Evolutionary conservation across 1,140 invertebrate genomes (phyloP), one percentile per base, ranked within the genome.

Genomic region (Drosophila parabipectinata): DNA sequence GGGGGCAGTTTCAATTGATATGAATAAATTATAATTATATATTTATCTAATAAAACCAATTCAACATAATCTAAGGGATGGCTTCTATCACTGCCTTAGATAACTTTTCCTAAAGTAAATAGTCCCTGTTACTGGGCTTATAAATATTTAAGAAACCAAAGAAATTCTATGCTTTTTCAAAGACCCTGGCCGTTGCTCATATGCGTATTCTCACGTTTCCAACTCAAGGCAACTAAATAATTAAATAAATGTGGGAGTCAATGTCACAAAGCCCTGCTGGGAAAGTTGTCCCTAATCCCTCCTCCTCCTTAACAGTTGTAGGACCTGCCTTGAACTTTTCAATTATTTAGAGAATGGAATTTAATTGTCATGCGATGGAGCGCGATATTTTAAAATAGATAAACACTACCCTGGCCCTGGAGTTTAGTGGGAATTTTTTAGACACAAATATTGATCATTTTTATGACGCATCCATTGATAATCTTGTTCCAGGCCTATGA

Each of bases 401-500:
- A 37, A n/a, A n/a, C 12, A 37, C 34, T 37, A n/a, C 3, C 34
- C 34, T 37, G 10, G 12, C 3, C 34, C 34, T 37, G 10, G 2
- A 37, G 4, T 37, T 37, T n/a, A 4, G 21, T 15, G 15, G 15
- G 15, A 15, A 15, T 15, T 15, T 15, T 37, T 37, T n/a, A 4
- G 21, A 3, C 21, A 21, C 21, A 21, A 21, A 21, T 21, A 21
- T 21, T 21, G 21, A 21, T 21, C 21, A 21, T 21, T 21, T 21
- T 21, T 21, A 21, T 21, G 21, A 21, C 3, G 21, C 21, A 21
- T 21, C 21, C 21, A 3, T 21, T 21, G 3, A 21, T 21, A 21
- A 21, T 21, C 21, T 44, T 44, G n/a, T 44, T 54, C 5, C 92
- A 99, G 98, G 98, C 98, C 28, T 99, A 99, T 91, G 97, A 98